Evolutionary conservation across 2,888 invertebrate genomes (phyloP).

Genomic region (Lasiommata megera): DNA sequence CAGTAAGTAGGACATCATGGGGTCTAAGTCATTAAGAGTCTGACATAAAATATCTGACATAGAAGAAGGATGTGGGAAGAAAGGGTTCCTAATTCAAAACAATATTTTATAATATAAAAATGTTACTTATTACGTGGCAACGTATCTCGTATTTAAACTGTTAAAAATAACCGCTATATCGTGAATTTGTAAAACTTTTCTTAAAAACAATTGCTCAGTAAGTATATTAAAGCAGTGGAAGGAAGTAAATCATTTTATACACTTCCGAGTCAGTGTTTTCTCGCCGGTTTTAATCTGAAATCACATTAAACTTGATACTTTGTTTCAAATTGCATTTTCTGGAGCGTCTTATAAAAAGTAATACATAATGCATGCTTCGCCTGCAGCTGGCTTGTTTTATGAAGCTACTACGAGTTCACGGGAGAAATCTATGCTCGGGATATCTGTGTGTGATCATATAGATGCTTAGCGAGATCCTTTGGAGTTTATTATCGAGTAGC

Average conservation of each 20-base stretch:
- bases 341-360: slow-evolving; percentile 71
- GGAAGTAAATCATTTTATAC: slow-evolving; percentile 36
- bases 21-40: too few relatives aligned
- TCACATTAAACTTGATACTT: slow-evolving; percentile 79
- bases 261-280: slow-evolving; percentile 44
- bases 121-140: too few relatives aligned
- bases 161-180: not conserved
- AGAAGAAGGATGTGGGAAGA: too few relatives aligned
- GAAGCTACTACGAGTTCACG: slow-evolving; percentile 41
- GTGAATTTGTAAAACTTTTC: slow-evolving; percentile 5
- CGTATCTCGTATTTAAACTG: too few relatives aligned
- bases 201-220: slow-evolving; percentile 13
- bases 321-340: slow-evolving; percentile 78
- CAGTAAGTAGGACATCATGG: too few relatives aligned
- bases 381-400: slow-evolving; percentile 58
- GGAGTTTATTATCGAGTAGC: too few relatives aligned
- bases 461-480: too few relatives aligned
- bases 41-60: too few relatives aligned
- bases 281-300: slow-evolving; percentile 67
- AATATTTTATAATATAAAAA: too few relatives aligned
- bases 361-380: slow-evolving; percentile 77
- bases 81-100: too few relatives aligned
- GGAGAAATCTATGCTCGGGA: not conserved
- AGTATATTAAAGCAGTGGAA: slow-evolving; percentile 22
- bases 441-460: too few relatives aligned